Conservation (phyloP, 2,797 vertebrate species). For the Sebastes iracundus region DNA sequence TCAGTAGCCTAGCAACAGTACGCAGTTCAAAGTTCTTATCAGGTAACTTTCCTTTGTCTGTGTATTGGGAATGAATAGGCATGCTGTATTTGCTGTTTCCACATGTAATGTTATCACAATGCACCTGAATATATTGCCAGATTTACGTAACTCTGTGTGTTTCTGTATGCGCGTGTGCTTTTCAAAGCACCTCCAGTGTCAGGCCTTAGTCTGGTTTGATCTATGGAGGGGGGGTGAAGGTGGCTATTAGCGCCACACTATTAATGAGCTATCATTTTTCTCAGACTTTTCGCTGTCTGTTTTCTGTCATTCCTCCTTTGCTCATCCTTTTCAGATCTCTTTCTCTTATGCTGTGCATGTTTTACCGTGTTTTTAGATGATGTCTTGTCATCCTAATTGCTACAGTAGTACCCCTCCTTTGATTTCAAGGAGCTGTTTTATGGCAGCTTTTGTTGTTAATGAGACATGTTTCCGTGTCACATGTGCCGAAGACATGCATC, state of each 20-base stretch:
- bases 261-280: conserved; percentile 52
- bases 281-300: not conserved
- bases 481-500: not conserved
- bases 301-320: not conserved
- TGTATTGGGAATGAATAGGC: not conserved
- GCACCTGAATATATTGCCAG: not conserved
- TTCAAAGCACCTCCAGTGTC: conserved; percentile 13
- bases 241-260: conserved; percentile 24
- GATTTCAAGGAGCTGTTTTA: conserved; percentile 32
- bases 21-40: not conserved
- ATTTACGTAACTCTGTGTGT: not conserved
- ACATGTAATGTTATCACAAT: not conserved
- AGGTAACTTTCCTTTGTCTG: not conserved
- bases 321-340: not conserved
- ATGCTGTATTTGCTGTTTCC: not conserved
- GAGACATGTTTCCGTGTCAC: not conserved
- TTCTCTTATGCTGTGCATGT: not conserved
- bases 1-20: conserved; percentile 64
- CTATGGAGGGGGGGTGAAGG: conserved; percentile 12
- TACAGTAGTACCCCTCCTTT: conserved; percentile 1
- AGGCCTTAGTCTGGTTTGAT: conserved; percentile 39
- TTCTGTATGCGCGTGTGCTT: not conserved
- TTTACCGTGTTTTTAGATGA: conserved; percentile 26
- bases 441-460: conserved; percentile 44
- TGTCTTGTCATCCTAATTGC: conserved; percentile 35